Conservation (phyloP, 2,113 vertebrate genomes). For the Zingel zingel region DNA sequence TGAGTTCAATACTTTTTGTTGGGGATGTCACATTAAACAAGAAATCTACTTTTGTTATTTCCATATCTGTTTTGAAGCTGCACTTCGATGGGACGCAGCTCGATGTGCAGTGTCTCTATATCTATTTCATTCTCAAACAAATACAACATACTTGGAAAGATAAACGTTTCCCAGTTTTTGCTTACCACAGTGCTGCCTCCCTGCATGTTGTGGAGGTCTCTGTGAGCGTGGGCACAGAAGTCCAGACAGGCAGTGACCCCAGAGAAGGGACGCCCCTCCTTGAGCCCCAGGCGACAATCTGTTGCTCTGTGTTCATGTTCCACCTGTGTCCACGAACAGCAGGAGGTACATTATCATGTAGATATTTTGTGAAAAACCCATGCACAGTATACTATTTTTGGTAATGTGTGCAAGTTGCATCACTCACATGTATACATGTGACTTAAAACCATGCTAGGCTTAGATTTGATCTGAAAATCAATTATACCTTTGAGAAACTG, state of each 20-base stretch:
- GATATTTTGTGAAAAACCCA: neutral
- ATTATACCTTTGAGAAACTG: neutral
- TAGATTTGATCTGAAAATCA: conserved; percentile 1
- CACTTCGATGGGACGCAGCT: neutral
- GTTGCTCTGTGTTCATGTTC: conserved; percentile 93
- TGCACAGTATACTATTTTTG: neutral
- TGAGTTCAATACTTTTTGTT: conserved; percentile 21
- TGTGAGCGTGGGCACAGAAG: conserved; percentile 97
- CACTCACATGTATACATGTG: neutral
- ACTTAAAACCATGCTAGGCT: neutral
- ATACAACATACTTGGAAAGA: conserved; percentile 6
- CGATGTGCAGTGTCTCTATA: neutral
- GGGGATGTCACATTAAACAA: neutral
- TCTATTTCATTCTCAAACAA: neutral
- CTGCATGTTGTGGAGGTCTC: conserved; percentile 98
- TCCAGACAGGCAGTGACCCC: conserved; percentile 98
- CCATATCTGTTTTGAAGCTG: neutral
- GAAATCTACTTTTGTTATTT: neutral
- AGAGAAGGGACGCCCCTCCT: conserved; percentile 96
- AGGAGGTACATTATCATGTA: neutral
- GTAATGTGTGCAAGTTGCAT: neutral
- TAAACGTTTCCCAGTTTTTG: neutral
- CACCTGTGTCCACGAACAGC: conserved; percentile 81
- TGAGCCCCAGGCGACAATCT: conserved; percentile 93
- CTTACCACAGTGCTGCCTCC: conserved; percentile 97